A percentile compares a stretch with the other conserved stretches of the same genome.
Conservation (phyloP, 2,113 vertebrate species). For the Percopsis transmontana region DNA sequence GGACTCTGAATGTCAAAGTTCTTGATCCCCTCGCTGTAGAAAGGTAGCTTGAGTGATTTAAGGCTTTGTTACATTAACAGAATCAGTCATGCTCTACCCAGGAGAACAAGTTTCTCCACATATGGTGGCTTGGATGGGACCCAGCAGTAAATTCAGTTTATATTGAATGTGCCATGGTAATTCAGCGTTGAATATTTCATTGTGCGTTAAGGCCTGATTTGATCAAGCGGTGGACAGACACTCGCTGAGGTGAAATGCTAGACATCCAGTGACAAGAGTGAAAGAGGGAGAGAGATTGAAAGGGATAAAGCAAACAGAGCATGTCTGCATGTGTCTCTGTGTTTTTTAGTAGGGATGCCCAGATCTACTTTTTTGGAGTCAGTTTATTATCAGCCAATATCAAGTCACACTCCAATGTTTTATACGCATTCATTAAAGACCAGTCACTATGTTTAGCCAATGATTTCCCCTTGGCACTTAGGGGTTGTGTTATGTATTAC, state of each 20-base stretch:
- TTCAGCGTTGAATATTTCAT: conserved; percentile 69
- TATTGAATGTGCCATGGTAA: conserved; percentile 70
- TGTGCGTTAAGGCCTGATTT: conserved; percentile 54
- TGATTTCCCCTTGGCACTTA: too few species aligned
- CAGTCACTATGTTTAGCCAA: too few species aligned
- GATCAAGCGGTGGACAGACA: conserved; percentile 53
- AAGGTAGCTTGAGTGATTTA: conserved; percentile 60
- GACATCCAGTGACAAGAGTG: conserved; percentile 29
- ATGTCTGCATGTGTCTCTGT: background rate
- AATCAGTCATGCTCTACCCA: conserved; percentile 68
- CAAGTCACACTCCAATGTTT: too few species aligned
- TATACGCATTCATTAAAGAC: too few species aligned
- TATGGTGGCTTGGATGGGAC: conserved; percentile 65
- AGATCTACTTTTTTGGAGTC: background rate
- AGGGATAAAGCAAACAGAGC: background rate
- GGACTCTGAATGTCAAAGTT: conserved; percentile 42
- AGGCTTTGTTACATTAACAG: conserved; percentile 67
- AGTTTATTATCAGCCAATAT: too few species aligned
- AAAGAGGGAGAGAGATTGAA: background rate
- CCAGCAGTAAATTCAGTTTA: conserved; percentile 72
- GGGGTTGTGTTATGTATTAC: too few species aligned
- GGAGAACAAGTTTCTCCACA: conserved; percentile 53
- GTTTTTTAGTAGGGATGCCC: background rate
- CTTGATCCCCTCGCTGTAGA: conserved; percentile 38
- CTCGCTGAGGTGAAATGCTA: conserved; percentile 47